phyloP scores from a whole-genome alignment of 2,888 invertebrate genomes.

The Drosophila barbarae region DNA sequence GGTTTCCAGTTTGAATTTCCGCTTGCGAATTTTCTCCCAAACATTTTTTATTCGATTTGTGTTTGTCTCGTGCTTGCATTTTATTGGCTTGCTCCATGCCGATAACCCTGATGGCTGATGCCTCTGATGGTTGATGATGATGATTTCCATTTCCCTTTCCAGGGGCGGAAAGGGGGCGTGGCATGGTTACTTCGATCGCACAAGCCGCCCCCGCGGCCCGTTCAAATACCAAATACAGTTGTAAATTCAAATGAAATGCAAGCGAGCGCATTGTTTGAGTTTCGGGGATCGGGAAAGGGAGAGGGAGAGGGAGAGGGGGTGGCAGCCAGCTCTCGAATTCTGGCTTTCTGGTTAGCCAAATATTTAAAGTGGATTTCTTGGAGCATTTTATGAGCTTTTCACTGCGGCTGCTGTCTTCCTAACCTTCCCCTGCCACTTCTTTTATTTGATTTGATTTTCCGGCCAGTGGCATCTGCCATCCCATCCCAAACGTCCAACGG shows the following conservation, averaged over 20 bases:
- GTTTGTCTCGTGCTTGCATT: constrained; percentile 45
- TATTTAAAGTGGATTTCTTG: constrained; percentile 65
- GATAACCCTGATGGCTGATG: constrained; percentile 40
- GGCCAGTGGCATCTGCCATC: constrained; percentile 49
- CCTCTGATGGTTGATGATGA: constrained; percentile 24
- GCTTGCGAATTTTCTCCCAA: constrained; percentile 47
- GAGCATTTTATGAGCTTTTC: constrained; percentile 53
- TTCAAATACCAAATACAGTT: constrained; percentile 60
- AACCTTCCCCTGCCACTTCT: constrained; percentile 7
- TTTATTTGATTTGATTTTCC: constrained; percentile 48
- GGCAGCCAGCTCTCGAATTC: constrained; percentile 4
- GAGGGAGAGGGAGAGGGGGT: background rate
- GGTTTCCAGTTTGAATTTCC: constrained; percentile 50
- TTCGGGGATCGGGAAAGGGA: constrained; percentile 2
- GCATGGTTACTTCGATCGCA: constrained; percentile 59
- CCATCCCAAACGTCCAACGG: constrained; percentile 12
- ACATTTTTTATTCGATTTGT: constrained; percentile 71
- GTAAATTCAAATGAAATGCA: constrained; percentile 75
- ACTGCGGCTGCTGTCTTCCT: constrained; percentile 24
- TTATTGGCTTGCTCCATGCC: constrained; percentile 61
- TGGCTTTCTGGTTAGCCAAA: constrained; percentile 61
- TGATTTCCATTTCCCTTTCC: constrained; percentile 46
- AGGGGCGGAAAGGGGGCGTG: constrained; percentile 21
- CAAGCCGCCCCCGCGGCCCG: constrained; percentile 9
- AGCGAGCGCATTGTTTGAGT: constrained; percentile 61